Evolutionary conservation across 2,888 invertebrate genomes (phyloP).

Genomic region (Blastobasis adustella): DNA sequence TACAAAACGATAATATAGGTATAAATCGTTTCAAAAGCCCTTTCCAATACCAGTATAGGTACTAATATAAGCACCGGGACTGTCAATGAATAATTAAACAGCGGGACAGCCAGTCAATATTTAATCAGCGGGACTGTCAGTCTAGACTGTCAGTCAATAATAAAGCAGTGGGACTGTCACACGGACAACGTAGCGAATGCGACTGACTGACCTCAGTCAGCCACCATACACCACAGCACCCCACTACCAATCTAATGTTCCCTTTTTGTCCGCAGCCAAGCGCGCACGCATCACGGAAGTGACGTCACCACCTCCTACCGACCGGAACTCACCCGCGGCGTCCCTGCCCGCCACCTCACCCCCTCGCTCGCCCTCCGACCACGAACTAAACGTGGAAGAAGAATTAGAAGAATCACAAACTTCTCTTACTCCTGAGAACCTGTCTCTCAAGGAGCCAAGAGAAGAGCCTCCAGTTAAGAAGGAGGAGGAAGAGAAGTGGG

Average conservation of each 20-base stretch:
- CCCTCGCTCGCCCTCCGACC: constrained; percentile 64
- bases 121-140: no score
- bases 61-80: no score
- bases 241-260: constrained; percentile 7
- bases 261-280: constrained; percentile 55
- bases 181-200: no score
- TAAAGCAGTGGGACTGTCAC: no score
- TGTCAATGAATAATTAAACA: no score
- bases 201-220: no score
- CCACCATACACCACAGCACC: no score
- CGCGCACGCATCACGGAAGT: constrained; percentile 67
- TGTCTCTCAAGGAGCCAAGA: constrained; percentile 83
- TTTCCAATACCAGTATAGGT: no score
- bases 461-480: constrained; percentile 65
- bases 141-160: no score
- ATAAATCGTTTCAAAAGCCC: no score
- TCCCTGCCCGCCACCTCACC: constrained; percentile 56
- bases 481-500: constrained; percentile 67
- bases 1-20: no score
- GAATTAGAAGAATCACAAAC: constrained; percentile 69
- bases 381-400: constrained; percentile 74
- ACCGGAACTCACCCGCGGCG: constrained; percentile 46
- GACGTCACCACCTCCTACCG: constrained; percentile 60
- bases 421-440: constrained; percentile 84
- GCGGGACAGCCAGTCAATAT: no score